Evolutionary conservation across 2,113 vertebrate genomes (phyloP), one percentile per base, ranked within the genome.

Genomic region (Nerophis ophidion): DNA sequence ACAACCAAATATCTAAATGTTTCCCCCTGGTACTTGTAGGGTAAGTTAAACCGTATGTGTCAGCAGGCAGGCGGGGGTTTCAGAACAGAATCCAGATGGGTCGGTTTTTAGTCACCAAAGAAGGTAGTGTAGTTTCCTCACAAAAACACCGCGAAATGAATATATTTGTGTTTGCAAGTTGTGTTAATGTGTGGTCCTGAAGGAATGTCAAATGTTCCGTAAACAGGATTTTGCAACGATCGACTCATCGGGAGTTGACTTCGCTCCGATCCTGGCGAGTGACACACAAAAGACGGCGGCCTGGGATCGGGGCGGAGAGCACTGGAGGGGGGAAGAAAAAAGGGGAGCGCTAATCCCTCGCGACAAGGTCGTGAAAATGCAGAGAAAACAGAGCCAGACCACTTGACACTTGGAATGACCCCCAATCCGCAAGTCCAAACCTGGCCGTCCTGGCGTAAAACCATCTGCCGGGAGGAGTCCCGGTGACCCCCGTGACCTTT

Each of bases 61-160:
- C 9, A 33, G 11, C 19, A 51, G 50, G 19, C 50, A 34, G 33
- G 33, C 13, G 14, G 11, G 14, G n/a, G n/a, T 8, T 44, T 47
- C 60, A 14, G 40, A 36, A 11, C 62, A 57, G 33, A 67, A 66
- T 57, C 68, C 84, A 89, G 78, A 84, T 84, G 83, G 63, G 42
- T 19, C 42, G 19, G 65, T 26, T 26, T 68, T 77, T 78, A 75
- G 52, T 54, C 68, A 72, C 66, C 68, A 70, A 72, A 81, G 75
- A 73, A 84, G 75, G 73, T 86, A 2, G 44, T 57, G 74, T 57
- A 54, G 67, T 61, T 80, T 26, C 71, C 75, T 55, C 65, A 65
- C 26, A 77, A 82, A 80, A 81, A 81, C 68, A 77, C 57, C 65
- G 69, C 47, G 34, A 45, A 47, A 26, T 53, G 61, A 16, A 16